Percentiles rank a stretch among this genome's conserved stretches.
These are phyloP conservation scores for Pollenia angustigena DNA, from an alignment of 2,888 invertebrate genomes.

Conservation along the genomic window DNA sequence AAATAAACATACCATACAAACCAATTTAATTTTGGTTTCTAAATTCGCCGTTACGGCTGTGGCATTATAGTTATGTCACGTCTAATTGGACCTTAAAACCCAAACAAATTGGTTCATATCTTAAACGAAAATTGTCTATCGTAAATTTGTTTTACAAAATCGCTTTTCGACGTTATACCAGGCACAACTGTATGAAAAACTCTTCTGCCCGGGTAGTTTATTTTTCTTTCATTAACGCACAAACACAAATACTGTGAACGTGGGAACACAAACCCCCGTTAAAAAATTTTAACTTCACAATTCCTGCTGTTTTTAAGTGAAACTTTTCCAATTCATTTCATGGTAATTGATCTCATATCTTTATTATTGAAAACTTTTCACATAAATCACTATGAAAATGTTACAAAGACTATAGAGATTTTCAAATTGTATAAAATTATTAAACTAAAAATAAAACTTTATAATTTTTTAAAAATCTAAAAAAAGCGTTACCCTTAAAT, in stretches of 20 bases:
- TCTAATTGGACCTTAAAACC: no score
- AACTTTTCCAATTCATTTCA: neutral
- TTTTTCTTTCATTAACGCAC: slow-evolving; percentile 20
- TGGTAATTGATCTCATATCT: slow-evolving; percentile 13
- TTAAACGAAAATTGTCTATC: no score
- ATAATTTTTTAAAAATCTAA: neutral
- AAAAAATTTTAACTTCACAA: slow-evolving; percentile 1
- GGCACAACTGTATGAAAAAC: neutral
- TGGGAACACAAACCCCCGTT: neutral
- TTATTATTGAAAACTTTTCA: slow-evolving; percentile 16
- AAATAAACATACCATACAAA: no score
- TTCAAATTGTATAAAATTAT: slow-evolving; percentile 14
- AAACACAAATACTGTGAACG: neutral
- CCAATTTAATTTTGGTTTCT: no score
- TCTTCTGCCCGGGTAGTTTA: neutral
- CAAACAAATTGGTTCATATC: no score
- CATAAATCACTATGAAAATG: slow-evolving; percentile 9
- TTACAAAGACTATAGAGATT: neutral
- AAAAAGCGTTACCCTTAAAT: neutral
- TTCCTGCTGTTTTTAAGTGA: slow-evolving; percentile 16
- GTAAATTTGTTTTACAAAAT: no score
- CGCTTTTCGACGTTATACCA: neutral
- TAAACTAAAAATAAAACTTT: neutral
- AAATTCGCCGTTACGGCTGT: no score
- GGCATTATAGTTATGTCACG: no score